A percentile compares a stretch with the other conserved stretches of the same genome.
phyloP scores from a whole-genome alignment of 2,888 invertebrate genomes.

The Pseudococcus longispinus region DNA sequence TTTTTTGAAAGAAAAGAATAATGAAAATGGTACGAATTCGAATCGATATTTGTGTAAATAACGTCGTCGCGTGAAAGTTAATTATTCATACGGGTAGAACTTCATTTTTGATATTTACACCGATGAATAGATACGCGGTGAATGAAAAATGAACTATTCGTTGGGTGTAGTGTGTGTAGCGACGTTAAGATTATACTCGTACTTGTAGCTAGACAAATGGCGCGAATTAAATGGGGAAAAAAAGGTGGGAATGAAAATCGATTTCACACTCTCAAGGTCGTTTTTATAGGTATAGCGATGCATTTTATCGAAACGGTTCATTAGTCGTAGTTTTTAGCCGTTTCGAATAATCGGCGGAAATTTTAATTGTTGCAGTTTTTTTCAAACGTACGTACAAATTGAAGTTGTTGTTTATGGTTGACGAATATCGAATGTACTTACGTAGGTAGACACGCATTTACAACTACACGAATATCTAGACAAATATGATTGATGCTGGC shows the following conservation, averaged over 20 bases:
- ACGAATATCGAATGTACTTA: neutral
- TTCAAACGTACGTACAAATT: neutral
- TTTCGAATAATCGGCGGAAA: conserved; percentile 24
- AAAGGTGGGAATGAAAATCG: conserved; percentile 22
- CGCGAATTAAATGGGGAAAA: conserved; percentile 5
- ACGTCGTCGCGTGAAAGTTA: neutral
- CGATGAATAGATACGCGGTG: neutral
- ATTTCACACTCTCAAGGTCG: conserved; percentile 27
- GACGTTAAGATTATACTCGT: neutral
- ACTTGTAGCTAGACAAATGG: conserved; percentile 1
- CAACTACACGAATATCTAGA: neutral
- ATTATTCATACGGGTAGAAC: neutral
- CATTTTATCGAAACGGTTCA: conserved; percentile 15
- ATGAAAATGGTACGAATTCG: neutral
- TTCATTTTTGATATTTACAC: neutral
- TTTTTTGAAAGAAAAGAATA: neutral
- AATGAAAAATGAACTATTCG: conserved; percentile 6
- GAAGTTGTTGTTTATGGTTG: neutral
- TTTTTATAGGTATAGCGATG: conserved; percentile 29
- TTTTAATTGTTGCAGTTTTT: neutral
- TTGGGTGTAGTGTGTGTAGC: neutral
- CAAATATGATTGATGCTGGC: neutral
- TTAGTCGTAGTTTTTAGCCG: conserved; percentile 1
- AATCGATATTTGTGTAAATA: neutral
- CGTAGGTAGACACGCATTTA: no score